Conservation (phyloP, 2,888 invertebrate species). For the Aporophyla nigra region DNA sequence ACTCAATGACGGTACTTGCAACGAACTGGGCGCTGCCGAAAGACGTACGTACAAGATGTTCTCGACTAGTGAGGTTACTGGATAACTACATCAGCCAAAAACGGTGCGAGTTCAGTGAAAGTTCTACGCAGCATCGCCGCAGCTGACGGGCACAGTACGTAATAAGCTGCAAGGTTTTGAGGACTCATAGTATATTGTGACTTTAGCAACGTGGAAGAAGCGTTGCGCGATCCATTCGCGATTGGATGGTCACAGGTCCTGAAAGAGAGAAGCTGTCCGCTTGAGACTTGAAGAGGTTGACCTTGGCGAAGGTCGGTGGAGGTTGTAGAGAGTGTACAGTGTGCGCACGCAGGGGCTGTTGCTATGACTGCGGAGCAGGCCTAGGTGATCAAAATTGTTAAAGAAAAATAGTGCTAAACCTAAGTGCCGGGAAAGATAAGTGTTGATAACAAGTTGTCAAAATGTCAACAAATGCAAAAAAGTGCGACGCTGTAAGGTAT, state of each 20-base stretch:
- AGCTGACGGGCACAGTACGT: constrained; percentile 53
- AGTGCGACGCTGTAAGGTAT: background rate
- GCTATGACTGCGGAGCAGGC: background rate
- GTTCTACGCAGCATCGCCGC: constrained; percentile 65
- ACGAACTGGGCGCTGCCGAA: constrained; percentile 7
- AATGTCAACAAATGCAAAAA: background rate
- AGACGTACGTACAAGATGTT: background rate
- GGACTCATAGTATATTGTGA: constrained; percentile 58
- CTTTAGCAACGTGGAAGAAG: constrained; percentile 61
- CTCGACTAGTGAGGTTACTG: background rate
- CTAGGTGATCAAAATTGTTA: background rate
- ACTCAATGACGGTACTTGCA: constrained; percentile 1
- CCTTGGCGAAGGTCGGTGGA: constrained; percentile 62
- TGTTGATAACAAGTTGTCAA: background rate
- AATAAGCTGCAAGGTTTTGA: constrained; percentile 63
- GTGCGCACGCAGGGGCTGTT: constrained; percentile 41
- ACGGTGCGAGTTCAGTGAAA: constrained; percentile 60
- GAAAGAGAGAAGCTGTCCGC: constrained; percentile 53
- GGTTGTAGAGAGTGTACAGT: constrained; percentile 59
- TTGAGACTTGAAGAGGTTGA: constrained; percentile 60
- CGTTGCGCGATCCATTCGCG: too few relatives aligned
- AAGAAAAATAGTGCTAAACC: background rate
- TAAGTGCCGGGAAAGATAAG: background rate
- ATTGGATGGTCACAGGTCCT: background rate
- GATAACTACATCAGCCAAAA: constrained; percentile 22